A percentile compares a stretch with the other conserved stretches of the same genome.
Conservation (phyloP, 2,888 invertebrate genomes). For the Heteromyza rotundicornis region DNA sequence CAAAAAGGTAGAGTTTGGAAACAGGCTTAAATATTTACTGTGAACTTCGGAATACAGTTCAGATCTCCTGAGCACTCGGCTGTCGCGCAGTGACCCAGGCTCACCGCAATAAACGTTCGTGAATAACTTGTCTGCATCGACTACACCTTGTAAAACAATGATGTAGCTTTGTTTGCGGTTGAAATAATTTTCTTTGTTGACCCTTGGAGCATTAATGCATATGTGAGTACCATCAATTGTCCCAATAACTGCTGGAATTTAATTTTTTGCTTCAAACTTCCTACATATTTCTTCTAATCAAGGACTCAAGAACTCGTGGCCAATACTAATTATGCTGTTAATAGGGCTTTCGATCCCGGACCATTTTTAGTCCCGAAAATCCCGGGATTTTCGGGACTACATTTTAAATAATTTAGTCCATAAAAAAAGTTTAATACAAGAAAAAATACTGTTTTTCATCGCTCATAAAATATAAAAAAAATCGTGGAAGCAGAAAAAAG, state of each 20-base stretch:
- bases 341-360: too few species aligned
- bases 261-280: background rate
- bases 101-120: background rate
- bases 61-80: background rate
- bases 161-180: background rate
- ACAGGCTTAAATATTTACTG: background rate
- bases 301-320: background rate
- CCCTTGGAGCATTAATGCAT: background rate
- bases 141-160: background rate
- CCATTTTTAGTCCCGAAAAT: too few species aligned
- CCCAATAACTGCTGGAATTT: background rate
- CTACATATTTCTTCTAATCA: background rate
- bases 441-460: too few species aligned
- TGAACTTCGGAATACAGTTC: background rate
- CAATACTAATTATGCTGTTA: background rate
- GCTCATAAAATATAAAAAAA: too few species aligned
- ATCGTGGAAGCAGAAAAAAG: too few species aligned
- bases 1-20: background rate
- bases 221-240: background rate
- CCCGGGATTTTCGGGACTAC: too few species aligned
- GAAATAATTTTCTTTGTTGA: background rate
- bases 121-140: background rate
- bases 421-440: too few species aligned
- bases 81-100: background rate
- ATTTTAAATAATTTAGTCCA: too few species aligned